Evolutionary conservation across 2,888 invertebrate species (phyloP).

Genomic region (Latrodectus hesperus): DNA sequence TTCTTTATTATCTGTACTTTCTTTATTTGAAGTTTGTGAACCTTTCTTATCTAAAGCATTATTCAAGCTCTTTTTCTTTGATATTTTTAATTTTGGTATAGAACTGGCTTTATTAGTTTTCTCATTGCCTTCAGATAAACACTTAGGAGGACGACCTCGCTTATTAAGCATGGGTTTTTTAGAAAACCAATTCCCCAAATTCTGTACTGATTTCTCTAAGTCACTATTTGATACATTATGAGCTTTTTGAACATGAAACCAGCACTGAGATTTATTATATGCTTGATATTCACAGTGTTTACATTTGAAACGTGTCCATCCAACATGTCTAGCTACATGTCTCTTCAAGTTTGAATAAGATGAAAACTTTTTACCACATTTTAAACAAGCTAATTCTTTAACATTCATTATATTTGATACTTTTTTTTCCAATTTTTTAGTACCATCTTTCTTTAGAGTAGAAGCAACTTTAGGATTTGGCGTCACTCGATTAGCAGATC

Average conservation of each 20-base stretch:
- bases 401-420: slow-evolving; percentile 73
- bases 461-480: slow-evolving; percentile 14
- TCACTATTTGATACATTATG: slow-evolving; percentile 45
- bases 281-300: slow-evolving; percentile 78
- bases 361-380: slow-evolving; percentile 72
- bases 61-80: slow-evolving; percentile 17
- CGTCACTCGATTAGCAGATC: slow-evolving; percentile 48
- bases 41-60: not conserved
- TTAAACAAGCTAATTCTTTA: slow-evolving; percentile 72
- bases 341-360: slow-evolving; percentile 81
- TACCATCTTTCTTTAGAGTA: slow-evolving; percentile 10
- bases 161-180: not conserved
- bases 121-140: not conserved
- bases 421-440: slow-evolving; percentile 70
- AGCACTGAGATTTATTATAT: slow-evolving; percentile 66
- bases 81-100: slow-evolving; percentile 34
- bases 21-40: slow-evolving; percentile 10
- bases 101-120: slow-evolving; percentile 19
- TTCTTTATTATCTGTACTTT: slow-evolving; percentile 13
- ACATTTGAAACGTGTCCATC: slow-evolving; percentile 85
- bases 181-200: not conserved
- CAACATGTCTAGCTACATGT: slow-evolving; percentile 82
- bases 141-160: not conserved
- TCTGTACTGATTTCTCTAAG: slow-evolving; percentile 49
- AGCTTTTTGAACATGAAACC: slow-evolving; percentile 57